phyloP scores from a whole-genome alignment of 2,797 vertebrate species.

The Onychomys torridus region DNA sequence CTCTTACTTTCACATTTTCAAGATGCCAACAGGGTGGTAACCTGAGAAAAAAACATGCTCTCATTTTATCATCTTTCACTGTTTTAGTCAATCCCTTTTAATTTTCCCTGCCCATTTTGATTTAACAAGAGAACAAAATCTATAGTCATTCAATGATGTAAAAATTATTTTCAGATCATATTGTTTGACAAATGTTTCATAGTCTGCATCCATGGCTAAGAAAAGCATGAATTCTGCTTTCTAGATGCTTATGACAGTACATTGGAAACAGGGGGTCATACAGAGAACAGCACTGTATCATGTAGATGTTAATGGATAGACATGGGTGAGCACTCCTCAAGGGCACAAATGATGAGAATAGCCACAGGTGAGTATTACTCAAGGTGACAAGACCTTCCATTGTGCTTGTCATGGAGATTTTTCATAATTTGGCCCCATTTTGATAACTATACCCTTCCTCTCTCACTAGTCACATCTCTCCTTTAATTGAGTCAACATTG shows the following conservation, averaged over 20 bases:
- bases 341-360: background rate
- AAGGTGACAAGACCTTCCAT: background rate
- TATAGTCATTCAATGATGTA: background rate
- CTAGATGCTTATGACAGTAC: background rate
- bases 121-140: background rate
- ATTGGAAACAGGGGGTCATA: background rate
- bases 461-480: background rate
- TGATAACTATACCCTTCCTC: background rate
- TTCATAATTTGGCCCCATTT: background rate
- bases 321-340: background rate
- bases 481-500: background rate
- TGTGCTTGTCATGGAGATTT: background rate
- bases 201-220: background rate
- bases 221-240: background rate
- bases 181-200: background rate
- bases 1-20: constrained; percentile 50
- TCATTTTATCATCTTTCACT: background rate
- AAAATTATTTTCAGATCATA: background rate
- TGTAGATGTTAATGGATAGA: background rate
- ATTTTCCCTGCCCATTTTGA: constrained; percentile 9
- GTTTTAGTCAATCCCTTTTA: background rate
- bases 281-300: background rate
- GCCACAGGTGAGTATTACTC: background rate
- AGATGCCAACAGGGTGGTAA: background rate
- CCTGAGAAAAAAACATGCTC: background rate